Evolutionary conservation across 2,113 vertebrate genomes (phyloP), one percentile per base, ranked within the genome.

Genomic region (Atrichornis clamosus): DNA sequence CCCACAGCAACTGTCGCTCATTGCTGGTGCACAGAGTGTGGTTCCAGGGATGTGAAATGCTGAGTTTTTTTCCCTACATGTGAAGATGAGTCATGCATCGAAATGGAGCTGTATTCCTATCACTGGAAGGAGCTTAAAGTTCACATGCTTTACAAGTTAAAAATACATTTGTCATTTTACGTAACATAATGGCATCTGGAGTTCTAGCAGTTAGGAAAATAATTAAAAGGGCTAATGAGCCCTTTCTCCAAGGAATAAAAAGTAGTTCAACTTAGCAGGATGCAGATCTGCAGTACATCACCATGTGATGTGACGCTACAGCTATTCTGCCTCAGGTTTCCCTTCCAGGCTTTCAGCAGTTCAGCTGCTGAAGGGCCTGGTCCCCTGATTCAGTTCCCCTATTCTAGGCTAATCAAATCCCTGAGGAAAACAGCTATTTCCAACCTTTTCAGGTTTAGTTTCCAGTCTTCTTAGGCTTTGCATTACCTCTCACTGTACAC

Each of bases 161-260:
- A 97, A 95, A 87, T 94, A 96, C 69, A 94, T 93, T 93, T 90
- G 93, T 84, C 91, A 77, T 95, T 96, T 96, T 93, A 93, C n/a
- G 16, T 92, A 96, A 97, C 62, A 32, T 20, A 88, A 81, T 42
- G 80, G 83, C 90, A 93, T 90, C 90, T 84, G 82, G 79, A 91
- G 82, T 78, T 94, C 77, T 93, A 82, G 68, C 2, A 5, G 87
- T 84, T 89, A 90, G 62, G 73, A 74, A 89, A 95, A 95, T 93
- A 95, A 93, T 96, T 95, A 97, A 74, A 70, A 93, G 88, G 83
- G 58, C 87, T 97, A 96, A 97, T 96, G 95, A 94, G 87, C 27
- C 93, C 75, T 94, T 81, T 95, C 92, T 89, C 90, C 74, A 69
- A 76, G 78, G 84, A 70, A 91, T 91, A 62, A 55, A 94, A 90